phyloP scores from a whole-genome alignment of 2,113 vertebrate genomes.

The Mustelus asterias region DNA sequence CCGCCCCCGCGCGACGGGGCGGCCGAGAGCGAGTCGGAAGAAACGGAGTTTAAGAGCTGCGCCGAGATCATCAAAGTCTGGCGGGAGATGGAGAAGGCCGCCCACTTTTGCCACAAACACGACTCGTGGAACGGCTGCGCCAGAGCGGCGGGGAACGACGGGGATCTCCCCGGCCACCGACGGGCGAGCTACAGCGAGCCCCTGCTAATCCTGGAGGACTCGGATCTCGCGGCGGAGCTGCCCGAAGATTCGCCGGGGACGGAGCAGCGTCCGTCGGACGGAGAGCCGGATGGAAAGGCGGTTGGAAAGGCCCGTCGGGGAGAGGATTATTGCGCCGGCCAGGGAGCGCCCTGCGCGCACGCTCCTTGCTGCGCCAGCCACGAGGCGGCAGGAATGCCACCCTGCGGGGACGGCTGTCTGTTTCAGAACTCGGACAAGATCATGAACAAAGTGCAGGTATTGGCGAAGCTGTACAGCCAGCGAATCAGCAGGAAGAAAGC shows the following conservation, averaged over 20 bases:
- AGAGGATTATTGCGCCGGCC: conserved; percentile 42
- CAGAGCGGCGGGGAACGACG: neutral
- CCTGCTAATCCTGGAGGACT: conserved; percentile 54
- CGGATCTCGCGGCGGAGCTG: conserved; percentile 41
- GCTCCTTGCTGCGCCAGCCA: conserved; percentile 45
- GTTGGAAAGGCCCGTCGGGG: conserved; percentile 39
- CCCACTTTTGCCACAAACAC: neutral
- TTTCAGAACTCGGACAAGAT: conserved; percentile 68
- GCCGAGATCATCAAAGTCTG: conserved; percentile 59
- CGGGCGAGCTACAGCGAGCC: conserved; percentile 40
- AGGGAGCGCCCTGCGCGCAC: neutral
- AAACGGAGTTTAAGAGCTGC: conserved; percentile 55
- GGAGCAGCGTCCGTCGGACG: conserved; percentile 39
- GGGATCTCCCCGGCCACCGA: neutral
- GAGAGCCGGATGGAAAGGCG: conserved; percentile 39
- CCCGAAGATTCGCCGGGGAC: neutral
- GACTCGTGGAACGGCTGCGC: neutral
- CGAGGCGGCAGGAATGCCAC: conserved; percentile 47
- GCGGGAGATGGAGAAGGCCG: conserved; percentile 55
- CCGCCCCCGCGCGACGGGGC: neutral
- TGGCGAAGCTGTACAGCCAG: conserved; percentile 75
- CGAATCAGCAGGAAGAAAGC: conserved; percentile 67
- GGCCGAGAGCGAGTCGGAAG: conserved; percentile 31
- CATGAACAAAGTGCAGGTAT: conserved; percentile 73
- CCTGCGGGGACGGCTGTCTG: conserved; percentile 55